Evolutionary conservation across 2,797 vertebrate species (phyloP).

Genomic region (Neoniphon sammara): DNA sequence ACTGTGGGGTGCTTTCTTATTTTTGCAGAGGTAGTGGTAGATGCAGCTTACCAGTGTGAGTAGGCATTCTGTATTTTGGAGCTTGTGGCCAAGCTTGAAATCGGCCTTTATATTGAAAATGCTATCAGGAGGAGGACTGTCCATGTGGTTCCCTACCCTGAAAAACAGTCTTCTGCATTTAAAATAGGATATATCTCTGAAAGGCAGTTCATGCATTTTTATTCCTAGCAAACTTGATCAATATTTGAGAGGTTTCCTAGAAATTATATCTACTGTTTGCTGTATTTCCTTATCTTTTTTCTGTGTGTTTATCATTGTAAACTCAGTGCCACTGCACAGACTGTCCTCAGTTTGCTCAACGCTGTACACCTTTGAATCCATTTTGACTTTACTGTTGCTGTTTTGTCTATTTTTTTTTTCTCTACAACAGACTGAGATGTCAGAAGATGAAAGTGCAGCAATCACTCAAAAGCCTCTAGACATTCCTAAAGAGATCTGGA

Average conservation of each 20-base stretch:
- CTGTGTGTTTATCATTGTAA: neutral
- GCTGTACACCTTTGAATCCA: neutral
- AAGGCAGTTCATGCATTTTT: neutral
- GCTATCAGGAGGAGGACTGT: constrained; percentile 14
- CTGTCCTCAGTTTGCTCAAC: neutral
- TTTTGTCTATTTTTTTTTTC: constrained; percentile 10
- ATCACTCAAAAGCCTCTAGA: constrained; percentile 86
- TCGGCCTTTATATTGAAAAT: constrained; percentile 12
- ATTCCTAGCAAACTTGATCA: neutral
- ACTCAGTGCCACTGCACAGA: neutral
- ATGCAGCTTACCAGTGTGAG: neutral
- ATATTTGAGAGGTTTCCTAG: neutral
- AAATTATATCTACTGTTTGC: neutral
- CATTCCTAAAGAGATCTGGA: constrained; percentile 97
- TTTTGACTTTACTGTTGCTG: constrained; percentile 23
- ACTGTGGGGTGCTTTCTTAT: neutral
- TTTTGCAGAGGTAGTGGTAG: neutral
- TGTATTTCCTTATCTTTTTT: neutral
- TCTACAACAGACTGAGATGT: constrained; percentile 80
- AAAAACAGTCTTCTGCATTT: constrained; percentile 19
- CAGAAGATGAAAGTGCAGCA: constrained; percentile 60
- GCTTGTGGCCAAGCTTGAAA: neutral
- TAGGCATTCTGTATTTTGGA: neutral
- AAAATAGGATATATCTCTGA: neutral
- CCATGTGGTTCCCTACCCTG: constrained; percentile 27